A percentile compares a stretch with the other conserved stretches of the same genome.
Conservation (phyloP, 2,888 invertebrate species). For the Xylota segnis region DNA sequence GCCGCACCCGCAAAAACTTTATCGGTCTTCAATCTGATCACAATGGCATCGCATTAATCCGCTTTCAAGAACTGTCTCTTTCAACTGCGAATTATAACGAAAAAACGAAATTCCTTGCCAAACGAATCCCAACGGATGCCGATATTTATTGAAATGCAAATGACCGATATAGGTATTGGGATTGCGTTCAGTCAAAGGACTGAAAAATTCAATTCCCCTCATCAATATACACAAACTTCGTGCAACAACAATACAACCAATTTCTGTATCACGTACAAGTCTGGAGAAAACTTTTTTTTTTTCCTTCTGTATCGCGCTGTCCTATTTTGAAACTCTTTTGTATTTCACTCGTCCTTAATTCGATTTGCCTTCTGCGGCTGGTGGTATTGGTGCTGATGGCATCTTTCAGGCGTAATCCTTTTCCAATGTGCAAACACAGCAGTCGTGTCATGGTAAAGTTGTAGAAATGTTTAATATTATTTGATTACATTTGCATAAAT, state of each 20-base stretch:
- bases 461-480: conserved; percentile 12
- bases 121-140: conserved; percentile 23
- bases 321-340: neutral
- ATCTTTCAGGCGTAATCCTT: conserved; percentile 22
- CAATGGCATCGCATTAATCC: conserved; percentile 28
- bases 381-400: conserved; percentile 5
- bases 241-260: conserved; percentile 34
- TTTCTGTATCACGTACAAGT: conserved; percentile 44
- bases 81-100: neutral
- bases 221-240: conserved; percentile 43
- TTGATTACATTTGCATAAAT: conserved; percentile 36
- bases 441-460: neutral
- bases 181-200: conserved; percentile 29
- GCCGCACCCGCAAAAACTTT: neutral
- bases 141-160: conserved; percentile 52
- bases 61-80: conserved; percentile 23
- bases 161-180: conserved; percentile 25
- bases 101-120: neutral
- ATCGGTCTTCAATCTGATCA: conserved; percentile 18
- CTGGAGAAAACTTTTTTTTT: neutral
- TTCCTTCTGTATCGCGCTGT: neutral
- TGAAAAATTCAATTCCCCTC: conserved; percentile 33
- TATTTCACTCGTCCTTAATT: conserved; percentile 19
- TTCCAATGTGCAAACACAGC: conserved; percentile 16
- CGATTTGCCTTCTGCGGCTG: conserved; percentile 15